Base-by-base conservation (phyloP, 2,888 invertebrate species). In the Spodoptera exigua region DNA sequence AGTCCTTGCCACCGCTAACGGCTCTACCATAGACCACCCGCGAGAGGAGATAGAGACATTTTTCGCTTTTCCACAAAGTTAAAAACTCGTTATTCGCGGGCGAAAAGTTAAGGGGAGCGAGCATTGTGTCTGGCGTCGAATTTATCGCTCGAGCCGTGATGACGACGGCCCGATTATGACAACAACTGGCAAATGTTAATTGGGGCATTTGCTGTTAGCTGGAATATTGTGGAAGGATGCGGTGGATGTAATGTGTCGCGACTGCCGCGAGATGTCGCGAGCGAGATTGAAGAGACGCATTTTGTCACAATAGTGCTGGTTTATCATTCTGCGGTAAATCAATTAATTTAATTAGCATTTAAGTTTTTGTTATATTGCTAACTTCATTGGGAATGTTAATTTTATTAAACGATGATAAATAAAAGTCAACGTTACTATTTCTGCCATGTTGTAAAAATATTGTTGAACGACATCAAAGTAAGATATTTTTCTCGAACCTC, bases 41-140 rank as follows among this genome's bases (percentile, higher is more conserved):
- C 76, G 62, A 85, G 82, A 85, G 79, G 79, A 90, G 90, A 91
- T 91, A 89, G 90, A 92, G 90, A 92, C 90, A 92, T 93, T 93
- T 92, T 91, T 92, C 92, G 91, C 89, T 91, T 90, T 90, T 90
- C 91, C 92, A 91, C 92, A 93, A 93, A 93, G 92, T 93, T 93
- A 93, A 93, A 93, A 93, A 93, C 92, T 93, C 93, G 93, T 93
- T 93, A 93, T 88, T 90, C 89, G 89, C 86, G 87, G 89, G 88
- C 87, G 87, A 86, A 88, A 90, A 91, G 90, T 91, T 93, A 89
- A 88, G 85, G 86, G 86, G 86, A 87, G 86, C 82, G 81, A 80
- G 89, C 89, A 90, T 92, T 92, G 92, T 92, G 89, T 83, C 86
- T 84, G 86, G 82, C 81, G 80, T 78, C 61, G 87, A 87, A 89